A percentile compares a stretch with the other conserved stretches of the same genome.
phyloP scores from a whole-genome alignment of 1,140 invertebrate species.

The Eupeodes corollae region DNA sequence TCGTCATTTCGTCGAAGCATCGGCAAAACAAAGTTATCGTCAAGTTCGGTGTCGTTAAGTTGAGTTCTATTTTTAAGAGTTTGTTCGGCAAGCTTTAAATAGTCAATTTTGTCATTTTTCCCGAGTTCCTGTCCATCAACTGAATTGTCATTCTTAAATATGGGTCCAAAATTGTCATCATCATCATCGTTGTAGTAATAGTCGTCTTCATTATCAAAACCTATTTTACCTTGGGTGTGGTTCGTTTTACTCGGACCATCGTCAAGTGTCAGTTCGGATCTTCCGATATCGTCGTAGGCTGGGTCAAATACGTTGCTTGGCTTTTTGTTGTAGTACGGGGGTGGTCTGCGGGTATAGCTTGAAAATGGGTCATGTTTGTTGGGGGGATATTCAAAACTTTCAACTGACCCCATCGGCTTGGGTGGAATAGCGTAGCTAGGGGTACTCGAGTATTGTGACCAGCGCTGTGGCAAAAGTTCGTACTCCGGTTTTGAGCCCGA shows the following conservation, averaged over 20 bases:
- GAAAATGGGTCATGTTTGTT: constrained; percentile 9
- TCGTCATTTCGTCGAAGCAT: constrained; percentile 18
- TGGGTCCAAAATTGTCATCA: no score
- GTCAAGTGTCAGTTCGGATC: neutral
- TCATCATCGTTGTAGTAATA: no score
- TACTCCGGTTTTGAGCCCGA: constrained; percentile 8
- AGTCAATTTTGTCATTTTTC: no score
- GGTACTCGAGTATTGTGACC: constrained; percentile 9
- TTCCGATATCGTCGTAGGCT: neutral
- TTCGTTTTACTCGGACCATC: neutral
- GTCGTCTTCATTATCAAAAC: no score
- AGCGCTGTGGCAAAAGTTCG: constrained; percentile 7
- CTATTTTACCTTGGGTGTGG: no score
- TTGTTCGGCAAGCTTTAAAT: no score
- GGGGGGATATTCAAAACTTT: constrained; percentile 2
- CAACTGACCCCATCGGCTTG: constrained; percentile 13
- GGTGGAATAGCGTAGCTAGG: constrained; percentile 16
- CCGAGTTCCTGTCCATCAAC: no score
- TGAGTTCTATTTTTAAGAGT: neutral
- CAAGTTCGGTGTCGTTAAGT: constrained; percentile 5
- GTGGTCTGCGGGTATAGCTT: neutral
- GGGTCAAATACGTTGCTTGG: neutral
- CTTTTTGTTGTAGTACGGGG: neutral
- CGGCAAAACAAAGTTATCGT: constrained; percentile 32
- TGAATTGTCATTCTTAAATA: no score